A percentile compares a stretch with the other conserved stretches of the same genome.
Evolutionary conservation across 2,113 vertebrate genomes (phyloP).

Genomic region (Microcebus griseorufus): DNA sequence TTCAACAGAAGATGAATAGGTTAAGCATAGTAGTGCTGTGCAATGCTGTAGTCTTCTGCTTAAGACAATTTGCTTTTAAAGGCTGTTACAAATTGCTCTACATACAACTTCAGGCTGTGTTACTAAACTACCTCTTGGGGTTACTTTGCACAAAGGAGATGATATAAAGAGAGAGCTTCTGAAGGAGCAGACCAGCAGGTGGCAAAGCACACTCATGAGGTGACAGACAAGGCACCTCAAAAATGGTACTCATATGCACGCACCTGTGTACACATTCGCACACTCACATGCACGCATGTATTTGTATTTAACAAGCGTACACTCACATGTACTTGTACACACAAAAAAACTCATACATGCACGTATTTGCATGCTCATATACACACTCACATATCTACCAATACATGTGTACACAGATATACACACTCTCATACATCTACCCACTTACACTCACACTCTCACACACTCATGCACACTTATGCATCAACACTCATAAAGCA

Average conservation of each 20-base stretch:
- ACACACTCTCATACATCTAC: background rate
- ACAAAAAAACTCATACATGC: background rate
- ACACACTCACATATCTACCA: background rate
- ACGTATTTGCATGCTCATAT: background rate
- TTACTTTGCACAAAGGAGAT: background rate
- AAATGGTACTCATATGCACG: background rate
- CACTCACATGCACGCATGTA: background rate
- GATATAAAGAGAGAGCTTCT: background rate
- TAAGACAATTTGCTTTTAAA: slow-evolving; percentile 32
- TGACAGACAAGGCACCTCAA: background rate
- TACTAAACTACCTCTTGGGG: background rate
- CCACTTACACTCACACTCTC: background rate
- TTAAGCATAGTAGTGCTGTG: background rate
- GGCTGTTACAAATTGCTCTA: slow-evolving; percentile 29
- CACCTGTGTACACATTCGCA: no score
- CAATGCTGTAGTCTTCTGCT: background rate
- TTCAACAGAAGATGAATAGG: background rate
- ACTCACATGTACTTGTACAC: background rate
- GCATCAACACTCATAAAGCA: background rate
- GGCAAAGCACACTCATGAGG: background rate
- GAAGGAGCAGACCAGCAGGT: background rate
- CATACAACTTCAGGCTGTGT: background rate
- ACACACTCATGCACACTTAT: no score
- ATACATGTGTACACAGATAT: background rate
- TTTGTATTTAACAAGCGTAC: background rate